phyloP scores from a whole-genome alignment of 1,140 invertebrate species.

The Armadillidium nasatum region DNA sequence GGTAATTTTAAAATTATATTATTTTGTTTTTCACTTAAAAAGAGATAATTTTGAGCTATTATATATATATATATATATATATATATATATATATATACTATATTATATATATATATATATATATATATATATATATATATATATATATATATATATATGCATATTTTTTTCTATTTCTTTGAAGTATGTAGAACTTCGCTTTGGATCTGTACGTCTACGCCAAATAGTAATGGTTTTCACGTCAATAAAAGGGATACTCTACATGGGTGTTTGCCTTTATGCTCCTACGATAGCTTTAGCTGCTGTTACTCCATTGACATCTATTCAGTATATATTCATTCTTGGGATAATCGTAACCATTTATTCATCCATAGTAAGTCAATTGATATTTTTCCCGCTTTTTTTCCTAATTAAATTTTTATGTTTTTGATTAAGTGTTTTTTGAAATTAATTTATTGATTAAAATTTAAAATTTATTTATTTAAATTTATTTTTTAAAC shows the following conservation, averaged over 20 bases:
- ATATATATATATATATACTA: too few relatives aligned
- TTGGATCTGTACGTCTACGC: slow-evolving; percentile 12
- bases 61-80: too few relatives aligned
- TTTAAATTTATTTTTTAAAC: neutral
- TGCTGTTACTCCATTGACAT: slow-evolving; percentile 18
- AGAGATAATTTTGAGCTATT: too few relatives aligned
- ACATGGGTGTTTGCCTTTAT: slow-evolving; percentile 23
- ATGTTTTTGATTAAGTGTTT: neutral
- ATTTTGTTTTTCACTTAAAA: too few relatives aligned
- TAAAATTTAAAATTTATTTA: neutral
- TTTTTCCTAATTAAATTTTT: neutral
- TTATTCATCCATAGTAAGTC: slow-evolving; percentile 23
- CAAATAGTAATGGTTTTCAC: neutral
- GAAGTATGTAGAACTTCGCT: slow-evolving; percentile 26
- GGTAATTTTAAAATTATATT: too few relatives aligned
- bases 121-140: too few relatives aligned
- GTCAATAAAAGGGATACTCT: slow-evolving; percentile 2
- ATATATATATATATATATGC: too few relatives aligned
- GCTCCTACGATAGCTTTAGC: slow-evolving; percentile 22
- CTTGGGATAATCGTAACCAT: slow-evolving; percentile 19
- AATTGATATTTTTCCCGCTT: neutral
- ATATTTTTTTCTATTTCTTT: neutral
- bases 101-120: too few relatives aligned
- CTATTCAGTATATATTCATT: slow-evolving; percentile 17
- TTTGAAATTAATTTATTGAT: neutral